Evolutionary conservation across 92 coral and sea anemone species (phyloP), one percentile per base, ranked within the genome.

Genomic region (Nematostella vectensis): DNA sequence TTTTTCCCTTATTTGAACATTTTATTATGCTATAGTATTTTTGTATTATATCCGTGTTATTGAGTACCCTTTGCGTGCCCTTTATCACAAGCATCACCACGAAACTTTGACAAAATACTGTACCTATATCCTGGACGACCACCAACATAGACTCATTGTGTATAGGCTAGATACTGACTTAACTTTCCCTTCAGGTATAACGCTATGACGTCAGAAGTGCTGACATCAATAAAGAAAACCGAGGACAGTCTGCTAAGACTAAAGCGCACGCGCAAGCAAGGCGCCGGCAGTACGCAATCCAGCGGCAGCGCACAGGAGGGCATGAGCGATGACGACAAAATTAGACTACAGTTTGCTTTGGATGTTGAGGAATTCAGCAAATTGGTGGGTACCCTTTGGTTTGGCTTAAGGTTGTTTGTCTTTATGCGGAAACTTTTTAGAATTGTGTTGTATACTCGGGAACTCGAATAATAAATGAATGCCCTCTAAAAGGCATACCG

Each of bases 301-400:
- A 28, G 78, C 8, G 59, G 70, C 3, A 65, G 44, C 25, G 31
- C 64, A 0, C 67, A 62, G 51, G 94, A 85, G 25, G 61, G 57
- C 33, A 75, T 93, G 77, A 86, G 88, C 38, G 99, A 93, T 72
- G 99, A 93, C 57, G 99, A 93, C 61, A 93, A 93, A 69, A 93
- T 93, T 31, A 80, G 99, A 11, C 63, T 79, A 48, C 99, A 93
- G 72, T 93, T 93, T 63, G 71, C 88, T 23, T 63, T 87, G 39
- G 99, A 93, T 64, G 78, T 83, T 1, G 87, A 83, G 39, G 99
- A 87, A 45, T 93, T 93, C 63, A 88, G 88, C 25, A 88, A 61
- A 76, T 77, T 76, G 83, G 98, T 87, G 70, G 59, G 85, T 16
- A 18, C 15, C 38, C n/a, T n/a, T n/a, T n/a, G 2, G n/a, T n/a